Evolutionary conservation across 2,888 invertebrate species (phyloP).

Genomic region (Linyphia triangularis): DNA sequence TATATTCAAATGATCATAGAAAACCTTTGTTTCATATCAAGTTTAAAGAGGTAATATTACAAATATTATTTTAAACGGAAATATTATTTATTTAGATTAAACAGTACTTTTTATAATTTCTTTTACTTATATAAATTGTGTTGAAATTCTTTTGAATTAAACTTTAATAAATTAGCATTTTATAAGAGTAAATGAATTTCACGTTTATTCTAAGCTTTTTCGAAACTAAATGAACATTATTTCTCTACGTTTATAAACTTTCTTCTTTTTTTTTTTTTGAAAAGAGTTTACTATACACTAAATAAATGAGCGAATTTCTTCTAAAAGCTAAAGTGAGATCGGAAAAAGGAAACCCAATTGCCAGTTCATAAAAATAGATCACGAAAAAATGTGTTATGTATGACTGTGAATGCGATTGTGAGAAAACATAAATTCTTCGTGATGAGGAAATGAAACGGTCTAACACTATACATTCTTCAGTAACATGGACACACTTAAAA

Average conservation of each 20-base stretch:
- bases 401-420: slow-evolving; percentile 71
- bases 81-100: too few species aligned
- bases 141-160: too few species aligned
- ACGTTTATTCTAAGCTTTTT: too few species aligned
- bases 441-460: slow-evolving; percentile 69
- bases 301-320: slow-evolving; percentile 71
- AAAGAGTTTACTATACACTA: slow-evolving; percentile 64
- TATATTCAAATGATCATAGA: too few species aligned
- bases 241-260: slow-evolving; percentile 42
- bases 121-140: too few species aligned
- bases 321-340: slow-evolving; percentile 66
- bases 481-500: slow-evolving; percentile 74
- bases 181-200: too few species aligned
- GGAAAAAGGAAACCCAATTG: slow-evolving; percentile 41
- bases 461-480: slow-evolving; percentile 71
- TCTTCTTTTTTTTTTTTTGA: slow-evolving; percentile 23
- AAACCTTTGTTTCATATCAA: too few species aligned
- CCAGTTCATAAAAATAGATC: slow-evolving; percentile 74
- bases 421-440: slow-evolving; percentile 61
- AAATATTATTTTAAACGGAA: too few species aligned
- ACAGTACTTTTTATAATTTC: too few species aligned
- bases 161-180: too few species aligned
- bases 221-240: slow-evolving; percentile 40
- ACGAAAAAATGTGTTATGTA: slow-evolving; percentile 72
- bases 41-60: too few species aligned